A percentile compares a stretch with the other conserved stretches of the same genome.
Evolutionary conservation across 2,113 vertebrate species (phyloP).

Genomic region (Micronisus gabar): DNA sequence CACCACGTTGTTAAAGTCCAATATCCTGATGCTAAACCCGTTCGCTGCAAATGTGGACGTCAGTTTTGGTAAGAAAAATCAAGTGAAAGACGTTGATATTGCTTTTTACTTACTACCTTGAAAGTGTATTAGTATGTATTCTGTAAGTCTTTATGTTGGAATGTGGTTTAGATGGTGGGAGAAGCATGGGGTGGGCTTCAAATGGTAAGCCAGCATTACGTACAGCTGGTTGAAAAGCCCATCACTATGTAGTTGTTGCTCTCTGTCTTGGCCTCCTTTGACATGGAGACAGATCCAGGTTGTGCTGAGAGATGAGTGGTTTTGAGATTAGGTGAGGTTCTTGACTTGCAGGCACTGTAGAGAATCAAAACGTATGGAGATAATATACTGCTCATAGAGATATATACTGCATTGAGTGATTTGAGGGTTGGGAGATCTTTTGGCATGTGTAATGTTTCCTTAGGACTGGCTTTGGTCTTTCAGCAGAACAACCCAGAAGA

Average conservation of each 20-base stretch:
- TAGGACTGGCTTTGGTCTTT: background rate
- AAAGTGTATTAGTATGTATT: no score
- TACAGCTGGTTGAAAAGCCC: background rate
- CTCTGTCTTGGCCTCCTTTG: background rate
- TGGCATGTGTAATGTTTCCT: background rate
- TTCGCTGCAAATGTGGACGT: slow-evolving; percentile 98
- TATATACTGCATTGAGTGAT: background rate
- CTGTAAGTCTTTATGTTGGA: background rate
- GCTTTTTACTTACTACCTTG: background rate
- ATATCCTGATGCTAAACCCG: slow-evolving; percentile 97
- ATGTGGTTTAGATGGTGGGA: background rate
- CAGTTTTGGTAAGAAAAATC: slow-evolving; percentile 90
- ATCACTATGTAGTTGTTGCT: background rate
- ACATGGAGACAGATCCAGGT: background rate
- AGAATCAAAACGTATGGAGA: background rate
- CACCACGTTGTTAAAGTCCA: slow-evolving; percentile 99
- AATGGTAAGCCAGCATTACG: background rate
- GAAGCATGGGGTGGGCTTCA: background rate
- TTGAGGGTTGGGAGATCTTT: background rate
- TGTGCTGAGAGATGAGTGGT: background rate
- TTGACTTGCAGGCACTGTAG: background rate
- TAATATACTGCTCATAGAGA: background rate
- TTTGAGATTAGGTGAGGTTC: background rate
- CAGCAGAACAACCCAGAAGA: background rate
- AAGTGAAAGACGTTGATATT: rapidly evolving